Evolutionary conservation across 2,888 invertebrate species (phyloP), one percentile per base, ranked within the genome.

Genomic region (Prenolepis imparis): DNA sequence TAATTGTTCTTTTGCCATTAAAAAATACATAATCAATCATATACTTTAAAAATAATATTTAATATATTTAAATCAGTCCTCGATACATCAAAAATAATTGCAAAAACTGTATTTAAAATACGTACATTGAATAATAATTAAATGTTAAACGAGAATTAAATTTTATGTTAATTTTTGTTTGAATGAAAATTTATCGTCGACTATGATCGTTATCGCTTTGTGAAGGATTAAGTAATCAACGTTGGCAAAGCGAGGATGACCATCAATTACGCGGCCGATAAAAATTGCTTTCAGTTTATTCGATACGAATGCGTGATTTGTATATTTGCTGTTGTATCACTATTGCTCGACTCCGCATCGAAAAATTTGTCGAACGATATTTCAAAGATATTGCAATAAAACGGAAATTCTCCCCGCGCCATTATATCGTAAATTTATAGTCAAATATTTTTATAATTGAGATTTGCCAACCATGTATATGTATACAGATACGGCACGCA

Each of bases 401-500:
- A 83, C 88, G 88, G 88, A 88, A 88, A 84, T 84, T 75, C 87
- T 84, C 78, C 83, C 82, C 78, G 72, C 64, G 52, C 77, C 73
- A 85, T 85, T 87, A 85, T 82, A 70, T 55, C 80, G 44, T 83
- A 85, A 87, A 88, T 88, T 88, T 88, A 88, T 64, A 85, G 75
- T 87, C 80, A 84, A 81, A 87, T 84, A 88, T 89, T 88, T 88
- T 89, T 89, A 84, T 88, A 87, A 87, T 87, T 87, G 89, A 67
- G 63, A 24, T 21, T 28, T 32, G 36, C 57, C 44, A 74, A 88
- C 80, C 70, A 74, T 68, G 57, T 67, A 67, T 66, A 57, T 21
- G 18, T 55, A 15, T 39, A 63, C n/a, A 39, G 39, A 77, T 55
- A 55, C 21, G 66, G 12, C 44, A 52, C 55, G 74, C 74, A 83